Percentiles rank a stretch among this genome's conserved stretches.
Evolutionary conservation across 2,797 vertebrate genomes (phyloP).

Genomic region (Leontopithecus rosalia): DNA sequence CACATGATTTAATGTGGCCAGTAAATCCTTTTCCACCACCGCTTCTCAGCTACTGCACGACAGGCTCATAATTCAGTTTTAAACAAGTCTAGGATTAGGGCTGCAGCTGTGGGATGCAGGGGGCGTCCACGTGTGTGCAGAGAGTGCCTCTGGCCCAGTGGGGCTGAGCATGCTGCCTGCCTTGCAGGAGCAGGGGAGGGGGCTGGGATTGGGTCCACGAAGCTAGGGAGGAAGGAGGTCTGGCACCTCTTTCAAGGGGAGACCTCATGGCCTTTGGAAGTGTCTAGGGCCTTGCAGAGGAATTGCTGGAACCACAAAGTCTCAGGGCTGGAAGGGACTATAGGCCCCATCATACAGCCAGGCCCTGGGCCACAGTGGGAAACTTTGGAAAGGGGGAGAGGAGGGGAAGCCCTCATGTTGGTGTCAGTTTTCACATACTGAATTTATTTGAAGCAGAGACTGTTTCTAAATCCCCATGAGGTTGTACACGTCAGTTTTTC

Average conservation of each 20-base stretch:
- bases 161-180: not conserved
- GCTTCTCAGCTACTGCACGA: conserved; percentile 50
- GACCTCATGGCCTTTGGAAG: not conserved
- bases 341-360: not conserved
- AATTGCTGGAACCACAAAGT: not conserved
- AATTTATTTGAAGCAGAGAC: conserved; percentile 49
- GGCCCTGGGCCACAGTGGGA: not conserved
- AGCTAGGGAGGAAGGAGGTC: not conserved
- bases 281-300: not conserved
- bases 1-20: conserved; percentile 44
- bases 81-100: conserved; percentile 53
- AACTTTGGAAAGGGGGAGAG: not conserved
- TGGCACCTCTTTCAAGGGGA: not conserved
- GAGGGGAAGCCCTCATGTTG: not conserved
- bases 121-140: not conserved
- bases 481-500: not conserved
- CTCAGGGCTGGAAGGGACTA: not conserved
- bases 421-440: conserved; percentile 49
- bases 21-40: conserved; percentile 58
- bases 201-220: fast-evolving
- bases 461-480: conserved; percentile 24
- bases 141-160: not conserved
- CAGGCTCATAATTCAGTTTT: conserved; percentile 73
- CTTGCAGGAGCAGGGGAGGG: not conserved
- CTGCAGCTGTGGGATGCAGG: conserved; percentile 41